Evolutionary conservation across 2,888 invertebrate genomes (phyloP).

Genomic region (Machimus rusticus): DNA sequence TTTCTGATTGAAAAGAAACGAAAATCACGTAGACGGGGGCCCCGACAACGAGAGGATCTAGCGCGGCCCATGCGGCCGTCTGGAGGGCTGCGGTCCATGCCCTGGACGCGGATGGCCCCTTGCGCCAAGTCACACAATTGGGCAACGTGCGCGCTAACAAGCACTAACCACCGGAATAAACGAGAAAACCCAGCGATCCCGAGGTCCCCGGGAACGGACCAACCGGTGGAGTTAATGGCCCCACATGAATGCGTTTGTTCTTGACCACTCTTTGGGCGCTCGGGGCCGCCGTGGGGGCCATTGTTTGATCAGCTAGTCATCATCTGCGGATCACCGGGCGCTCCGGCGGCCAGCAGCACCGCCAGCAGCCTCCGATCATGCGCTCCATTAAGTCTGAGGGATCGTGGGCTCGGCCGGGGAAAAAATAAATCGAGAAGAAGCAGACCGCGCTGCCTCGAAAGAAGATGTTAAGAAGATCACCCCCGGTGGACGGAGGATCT

Average conservation of each 20-base stretch:
- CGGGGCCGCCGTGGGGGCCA: slow-evolving; percentile 23
- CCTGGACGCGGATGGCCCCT: not conserved
- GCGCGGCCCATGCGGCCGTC: not conserved
- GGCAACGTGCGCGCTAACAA: slow-evolving; percentile 45
- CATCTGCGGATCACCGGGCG: slow-evolving; percentile 40
- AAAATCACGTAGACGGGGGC: not conserved
- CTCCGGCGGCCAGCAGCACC: slow-evolving; percentile 34
- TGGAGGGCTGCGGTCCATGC: not conserved
- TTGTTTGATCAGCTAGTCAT: slow-evolving; percentile 44
- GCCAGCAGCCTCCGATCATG: slow-evolving; percentile 39
- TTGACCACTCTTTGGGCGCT: slow-evolving; percentile 7
- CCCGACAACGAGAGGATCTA: not conserved
- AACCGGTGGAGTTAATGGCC: slow-evolving; percentile 43
- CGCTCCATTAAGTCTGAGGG: slow-evolving; percentile 48
- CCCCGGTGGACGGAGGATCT: not conserved
- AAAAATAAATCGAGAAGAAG: slow-evolving; percentile 36
- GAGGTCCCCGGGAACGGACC: not conserved
- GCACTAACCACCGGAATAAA: slow-evolving; percentile 46
- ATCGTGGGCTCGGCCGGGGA: slow-evolving; percentile 15
- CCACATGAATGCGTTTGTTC: slow-evolving; percentile 38
- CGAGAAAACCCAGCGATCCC: slow-evolving; percentile 21
- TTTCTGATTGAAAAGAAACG: slow-evolving; percentile 44
- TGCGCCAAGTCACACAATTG: slow-evolving; percentile 36
- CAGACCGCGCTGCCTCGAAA: not conserved
- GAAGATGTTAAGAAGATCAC: slow-evolving; percentile 37